Evolutionary conservation across 2,888 invertebrate species (phyloP).

Genomic region (Ormyrus labotus): DNA sequence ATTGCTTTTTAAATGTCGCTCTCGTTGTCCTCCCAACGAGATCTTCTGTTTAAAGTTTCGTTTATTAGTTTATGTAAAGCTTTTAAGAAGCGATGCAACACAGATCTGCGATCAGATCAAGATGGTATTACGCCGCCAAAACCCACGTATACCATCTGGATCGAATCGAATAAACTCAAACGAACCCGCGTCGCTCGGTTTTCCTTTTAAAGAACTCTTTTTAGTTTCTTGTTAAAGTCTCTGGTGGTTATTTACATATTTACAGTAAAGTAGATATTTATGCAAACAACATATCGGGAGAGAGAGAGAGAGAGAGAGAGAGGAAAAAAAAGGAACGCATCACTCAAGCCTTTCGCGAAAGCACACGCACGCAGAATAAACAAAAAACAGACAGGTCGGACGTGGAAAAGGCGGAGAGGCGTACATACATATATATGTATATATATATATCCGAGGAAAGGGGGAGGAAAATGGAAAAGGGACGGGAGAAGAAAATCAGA

Average conservation of each 20-base stretch:
- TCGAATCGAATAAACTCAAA: background rate
- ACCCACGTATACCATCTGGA: background rate
- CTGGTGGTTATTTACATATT: constrained; percentile 13
- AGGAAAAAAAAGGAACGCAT: background rate
- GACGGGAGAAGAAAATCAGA: constrained; percentile 4
- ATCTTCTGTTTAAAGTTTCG: background rate
- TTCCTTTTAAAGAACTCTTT: background rate
- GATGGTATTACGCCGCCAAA: too few relatives aligned
- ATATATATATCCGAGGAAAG: background rate
- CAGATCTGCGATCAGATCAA: background rate
- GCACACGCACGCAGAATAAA: background rate
- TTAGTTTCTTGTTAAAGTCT: background rate
- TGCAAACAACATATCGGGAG: background rate
- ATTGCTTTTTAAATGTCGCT: background rate
- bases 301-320: constrained; percentile 7
- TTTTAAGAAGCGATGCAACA: constrained; percentile 23
- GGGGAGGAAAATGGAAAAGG: background rate
- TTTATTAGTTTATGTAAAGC: constrained; percentile 1
- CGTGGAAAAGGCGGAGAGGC: background rate
- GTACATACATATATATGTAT: background rate
- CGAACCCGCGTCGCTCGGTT: background rate
- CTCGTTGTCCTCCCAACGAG: too few relatives aligned
- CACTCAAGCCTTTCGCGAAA: constrained; percentile 13
- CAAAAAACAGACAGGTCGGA: background rate
- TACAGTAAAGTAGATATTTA: background rate